Conservation (phyloP, 2,113 vertebrate genomes). For the Taxidea taxus region DNA sequence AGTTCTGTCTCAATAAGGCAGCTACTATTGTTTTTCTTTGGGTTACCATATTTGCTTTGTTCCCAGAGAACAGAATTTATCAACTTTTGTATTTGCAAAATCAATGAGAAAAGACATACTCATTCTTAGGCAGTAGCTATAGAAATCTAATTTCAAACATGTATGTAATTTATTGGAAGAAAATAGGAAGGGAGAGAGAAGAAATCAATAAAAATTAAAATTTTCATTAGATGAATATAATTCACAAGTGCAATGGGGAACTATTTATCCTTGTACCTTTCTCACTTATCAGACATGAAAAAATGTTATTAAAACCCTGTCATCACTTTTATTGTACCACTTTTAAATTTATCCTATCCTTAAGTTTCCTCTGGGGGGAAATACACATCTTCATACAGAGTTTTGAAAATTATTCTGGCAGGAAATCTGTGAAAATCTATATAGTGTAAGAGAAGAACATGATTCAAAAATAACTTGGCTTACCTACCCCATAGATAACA, state of each 20-base stretch:
- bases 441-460: not conserved
- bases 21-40: not conserved
- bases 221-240: conserved; percentile 40
- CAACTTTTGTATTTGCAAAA: not conserved
- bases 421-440: not conserved
- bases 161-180: not conserved
- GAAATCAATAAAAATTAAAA: not conserved
- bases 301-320: conserved; percentile 16
- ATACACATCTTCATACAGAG: not conserved
- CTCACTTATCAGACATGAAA: not conserved
- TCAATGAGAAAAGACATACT: not conserved
- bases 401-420: not conserved
- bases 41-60: not conserved
- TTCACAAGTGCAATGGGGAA: not conserved
- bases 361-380: not conserved
- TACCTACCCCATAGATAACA: not conserved
- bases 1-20: not conserved
- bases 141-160: conserved; percentile 14
- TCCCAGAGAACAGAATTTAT: not conserved
- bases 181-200: not conserved
- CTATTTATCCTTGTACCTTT: not conserved
- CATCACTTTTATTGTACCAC: conserved; percentile 16
- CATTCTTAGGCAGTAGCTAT: not conserved
- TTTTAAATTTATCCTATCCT: conserved; percentile 27
- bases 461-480: not conserved